Evolutionary conservation across 1,140 invertebrate genomes (phyloP), one percentile per base, ranked within the genome.

Genomic region (Magallana angulata): DNA sequence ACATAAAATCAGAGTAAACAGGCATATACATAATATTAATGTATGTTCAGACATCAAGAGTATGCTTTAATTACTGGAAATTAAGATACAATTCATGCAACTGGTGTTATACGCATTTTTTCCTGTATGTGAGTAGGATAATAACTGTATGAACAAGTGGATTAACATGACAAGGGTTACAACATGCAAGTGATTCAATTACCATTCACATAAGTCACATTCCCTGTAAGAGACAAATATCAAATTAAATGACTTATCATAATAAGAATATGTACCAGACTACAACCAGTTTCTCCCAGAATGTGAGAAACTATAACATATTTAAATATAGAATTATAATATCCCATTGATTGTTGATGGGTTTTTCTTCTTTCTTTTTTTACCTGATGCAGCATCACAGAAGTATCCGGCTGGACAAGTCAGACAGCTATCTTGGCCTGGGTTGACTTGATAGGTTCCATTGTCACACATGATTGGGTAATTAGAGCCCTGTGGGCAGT

Each of bases 361-460:
- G 0, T 1, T 48, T 48, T 48, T n/a, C n/a, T 0, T 24, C 18
- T 0, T 24, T 48, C 0, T 48, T 48, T 48, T 2, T 48, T 83
- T 57, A 87, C 84, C 87, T 85, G 71, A 60, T 56, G 87, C 64
- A 36, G 81, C 24, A 89, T 94, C 92, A 89, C 94, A 94, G 85
- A 91, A 94, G 87, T 92, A 94, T 24, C 94, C 93, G 56, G 91
- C 88, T 56, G 92, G 92, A 88, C 94, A 94, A 58, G 90, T 71
- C 1, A 90, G 82, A 88, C 94, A 94, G 24, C 57, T 57, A 71
- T 87, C 86, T 56, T 90, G 89, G 30, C 92, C 93, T 1, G 84
- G 71, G 80, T 92, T 93, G 8, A 84, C 85, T 86, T 94, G 94
- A 90, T 92, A 93, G 9, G 92, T 93, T n/a, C 94, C 94, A 82